A percentile compares a stretch with the other conserved stretches of the same genome.
phyloP scores from a whole-genome alignment of 1,140 invertebrate species.

The Drosophila sechellia region DNA sequence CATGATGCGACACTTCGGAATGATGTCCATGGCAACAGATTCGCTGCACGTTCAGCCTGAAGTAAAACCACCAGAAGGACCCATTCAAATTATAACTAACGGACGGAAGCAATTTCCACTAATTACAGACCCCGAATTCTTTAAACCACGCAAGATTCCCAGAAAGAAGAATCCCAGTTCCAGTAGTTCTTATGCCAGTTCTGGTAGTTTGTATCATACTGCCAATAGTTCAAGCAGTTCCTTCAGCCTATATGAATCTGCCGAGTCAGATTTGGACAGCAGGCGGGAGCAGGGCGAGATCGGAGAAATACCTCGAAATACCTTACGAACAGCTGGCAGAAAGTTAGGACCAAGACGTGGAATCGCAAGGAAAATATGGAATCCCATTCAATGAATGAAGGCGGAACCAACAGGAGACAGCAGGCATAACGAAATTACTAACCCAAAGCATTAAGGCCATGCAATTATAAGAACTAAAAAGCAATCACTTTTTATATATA shows the following conservation, averaged over 20 bases:
- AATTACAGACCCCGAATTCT: constrained; percentile 54
- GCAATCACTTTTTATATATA: not conserved
- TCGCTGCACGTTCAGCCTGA: not conserved
- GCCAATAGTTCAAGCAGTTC: constrained; percentile 1
- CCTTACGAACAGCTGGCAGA: constrained; percentile 21
- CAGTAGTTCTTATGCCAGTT: not conserved
- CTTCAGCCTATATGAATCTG: constrained; percentile 17
- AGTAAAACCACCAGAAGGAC: not conserved
- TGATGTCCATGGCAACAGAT: constrained; percentile 41
- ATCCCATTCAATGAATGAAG: not conserved
- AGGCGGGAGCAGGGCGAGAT: not conserved
- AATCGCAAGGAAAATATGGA: not conserved
- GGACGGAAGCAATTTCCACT: constrained; percentile 37
- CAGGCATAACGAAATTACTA: not conserved
- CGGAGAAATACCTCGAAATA: not conserved
- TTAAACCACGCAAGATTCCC: constrained; percentile 44
- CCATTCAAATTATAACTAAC: constrained; percentile 27
- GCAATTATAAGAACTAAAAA: not conserved
- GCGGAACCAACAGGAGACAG: not conserved
- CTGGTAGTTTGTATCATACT: constrained; percentile 5
- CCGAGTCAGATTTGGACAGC: not conserved
- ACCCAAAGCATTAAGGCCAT: not conserved
- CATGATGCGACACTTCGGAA: constrained; percentile 75
- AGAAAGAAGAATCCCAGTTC: not conserved
- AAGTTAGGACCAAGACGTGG: not conserved